Evolutionary conservation across 2,113 vertebrate species (phyloP), one percentile per base, ranked within the genome.

Genomic region (Promerops cafer): DNA sequence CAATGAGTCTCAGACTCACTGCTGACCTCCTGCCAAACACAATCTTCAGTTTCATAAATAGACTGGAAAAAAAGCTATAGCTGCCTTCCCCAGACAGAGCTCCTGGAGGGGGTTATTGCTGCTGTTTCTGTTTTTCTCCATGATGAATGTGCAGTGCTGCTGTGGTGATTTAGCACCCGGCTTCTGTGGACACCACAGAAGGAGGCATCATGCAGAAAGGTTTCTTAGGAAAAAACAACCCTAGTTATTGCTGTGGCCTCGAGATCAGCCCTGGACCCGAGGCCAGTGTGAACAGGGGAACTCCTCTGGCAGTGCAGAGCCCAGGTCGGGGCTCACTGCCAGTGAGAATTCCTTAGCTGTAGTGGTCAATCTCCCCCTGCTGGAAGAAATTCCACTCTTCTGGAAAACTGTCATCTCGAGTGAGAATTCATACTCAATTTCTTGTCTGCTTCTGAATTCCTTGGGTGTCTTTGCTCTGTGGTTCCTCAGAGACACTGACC

Each of bases 321-420:
- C 50, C 20, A 2, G 27, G 30, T 7, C 7, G 9, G 28, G 66
- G 52, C 42, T 66, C 30, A 3, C 49, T 8, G 7, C 39, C 44
- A 16, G 13, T 0, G 3, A 50, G 8, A 8, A 11, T 22, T 27
- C 3, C 3, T 49, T 16, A 35, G 44, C 5, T 59, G 54, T 61
- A 74, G 60, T 1, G 21, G 37, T 24, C 60, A n/a, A 20, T 22
- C 22, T 65, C 24, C 42, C 83, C 78, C 37, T 4, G 1, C 31
- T 77, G 59, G 42, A 61, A 65, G 59, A 74, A 74, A 47, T 81
- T 21, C 21, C 33, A 3, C 44, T 60, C 2, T 30, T 56, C 33
- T 27, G 37, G 40, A 86, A 68, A 86, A 68, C 4, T 11, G 2
- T 61, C 33, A 12, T 35, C 47, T 75, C 2, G 0, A 86, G 23